Evolutionary conservation across 2,888 invertebrate species (phyloP), one percentile per base, ranked within the genome.

Genomic region (Adelphocoris suturalis): DNA sequence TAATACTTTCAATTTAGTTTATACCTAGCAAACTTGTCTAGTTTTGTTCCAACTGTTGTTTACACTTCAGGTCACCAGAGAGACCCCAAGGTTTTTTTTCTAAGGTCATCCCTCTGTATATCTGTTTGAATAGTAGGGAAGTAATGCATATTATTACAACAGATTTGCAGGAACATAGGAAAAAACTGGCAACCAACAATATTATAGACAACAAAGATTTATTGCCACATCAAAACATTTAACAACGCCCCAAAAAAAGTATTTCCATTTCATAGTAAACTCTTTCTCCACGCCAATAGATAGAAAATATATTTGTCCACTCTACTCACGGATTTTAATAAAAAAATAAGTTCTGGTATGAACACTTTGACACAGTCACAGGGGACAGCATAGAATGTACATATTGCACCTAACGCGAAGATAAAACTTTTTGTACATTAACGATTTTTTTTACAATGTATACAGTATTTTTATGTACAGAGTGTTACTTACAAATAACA

Each of bases 231-330:
- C 48, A 68, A 11, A 68, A 68, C 68, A 68, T 9, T 68, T 5
- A 68, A 68, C 68, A 68, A 23, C 68, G 23, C 68, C 68, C 61
- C 61, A 19, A 23, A 68, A 68, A 12, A 68, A 68, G 0, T 37
- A 37, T 37, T 37, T 37, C 37, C 37, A 37, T 37, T 37, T 37
- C 37, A 4, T 37, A 4, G 37, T 37, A 4, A 2, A 37, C 37
- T 2, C 37, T 37, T 37, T 37, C 37, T 37, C 37, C 7, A 37
- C 2, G 12, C 23, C 23, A 68, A 68, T 68, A 68, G 23, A 68
- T 68, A 68, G 23, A 68, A 68, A 68, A 68, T 68, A 68, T 68
- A 68, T 68, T 68, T 23, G 12, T 68, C 68, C 68, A 52, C 52
- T 52, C 52, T 52, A 52, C 13, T 1, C 13, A 5, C 52, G 2